phyloP scores from a whole-genome alignment of 2,888 invertebrate genomes.

The Cremastinae sp. region DNA sequence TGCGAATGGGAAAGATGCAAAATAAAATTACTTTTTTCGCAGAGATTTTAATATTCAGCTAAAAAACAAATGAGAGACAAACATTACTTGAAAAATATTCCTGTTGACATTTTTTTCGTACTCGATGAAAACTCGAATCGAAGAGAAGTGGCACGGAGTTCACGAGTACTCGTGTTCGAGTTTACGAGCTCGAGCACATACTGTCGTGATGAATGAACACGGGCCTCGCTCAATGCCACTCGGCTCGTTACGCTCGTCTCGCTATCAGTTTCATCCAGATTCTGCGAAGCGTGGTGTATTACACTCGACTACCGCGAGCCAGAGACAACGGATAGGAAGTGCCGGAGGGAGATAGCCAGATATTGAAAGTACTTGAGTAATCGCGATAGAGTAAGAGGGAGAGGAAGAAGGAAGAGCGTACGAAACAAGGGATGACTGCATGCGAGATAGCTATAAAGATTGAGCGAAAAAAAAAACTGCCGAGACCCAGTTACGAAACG shows the following conservation, averaged over 20 bases:
- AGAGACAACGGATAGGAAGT: slow-evolving; percentile 23
- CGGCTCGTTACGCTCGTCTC: slow-evolving; percentile 64
- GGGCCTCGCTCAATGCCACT: slow-evolving; percentile 60
- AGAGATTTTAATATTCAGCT: too few species aligned
- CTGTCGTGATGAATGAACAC: slow-evolving; percentile 60
- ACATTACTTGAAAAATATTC: too few species aligned
- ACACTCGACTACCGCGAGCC: slow-evolving; percentile 31
- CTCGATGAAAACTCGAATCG: slow-evolving; percentile 58
- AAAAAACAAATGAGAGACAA: too few species aligned
- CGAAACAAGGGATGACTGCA: slow-evolving; percentile 31
- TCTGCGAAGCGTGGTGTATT: slow-evolving; percentile 58
- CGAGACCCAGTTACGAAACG: slow-evolving; percentile 33
- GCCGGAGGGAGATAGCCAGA: slow-evolving; percentile 34
- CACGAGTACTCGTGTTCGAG: slow-evolving; percentile 52
- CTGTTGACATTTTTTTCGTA: slow-evolving; percentile 14
- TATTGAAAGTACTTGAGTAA: slow-evolving; percentile 37
- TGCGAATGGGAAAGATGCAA: too few species aligned
- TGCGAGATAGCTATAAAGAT: slow-evolving; percentile 36
- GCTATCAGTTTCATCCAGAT: slow-evolving; percentile 64
- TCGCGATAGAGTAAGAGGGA: slow-evolving; percentile 37
- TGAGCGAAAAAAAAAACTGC: slow-evolving; percentile 18
- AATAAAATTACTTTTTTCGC: too few species aligned
- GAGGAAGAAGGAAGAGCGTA: slow-evolving; percentile 43
- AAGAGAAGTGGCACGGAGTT: slow-evolving; percentile 29
- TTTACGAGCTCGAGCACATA: slow-evolving; percentile 55